Evolutionary conservation across 2,888 invertebrate species (phyloP).

Genomic region (Cantharis flavilabris): DNA sequence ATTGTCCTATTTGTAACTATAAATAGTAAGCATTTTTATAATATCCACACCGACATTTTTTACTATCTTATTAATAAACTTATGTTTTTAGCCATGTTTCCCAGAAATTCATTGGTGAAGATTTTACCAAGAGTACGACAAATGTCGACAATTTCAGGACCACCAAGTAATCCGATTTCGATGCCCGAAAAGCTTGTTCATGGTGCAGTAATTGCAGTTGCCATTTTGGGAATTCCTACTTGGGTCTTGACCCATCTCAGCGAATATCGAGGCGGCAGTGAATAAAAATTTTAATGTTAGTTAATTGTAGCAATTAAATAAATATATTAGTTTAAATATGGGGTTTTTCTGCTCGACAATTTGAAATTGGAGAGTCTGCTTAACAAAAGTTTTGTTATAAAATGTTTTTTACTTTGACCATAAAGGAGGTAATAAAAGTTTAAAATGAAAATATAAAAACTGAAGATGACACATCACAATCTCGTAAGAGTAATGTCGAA

Average conservation of each 20-base stretch:
- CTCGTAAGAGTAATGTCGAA: too few species aligned
- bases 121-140: slow-evolving; percentile 9
- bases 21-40: not conserved
- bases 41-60: not conserved
- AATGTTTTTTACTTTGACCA: too few species aligned
- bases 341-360: not conserved
- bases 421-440: too few species aligned
- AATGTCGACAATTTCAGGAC: slow-evolving; percentile 7
- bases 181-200: slow-evolving; percentile 7
- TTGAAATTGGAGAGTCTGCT: not conserved
- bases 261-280: slow-evolving; percentile 45
- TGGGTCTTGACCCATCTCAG: slow-evolving; percentile 51
- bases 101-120: slow-evolving; percentile 14
- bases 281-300: slow-evolving; percentile 20
- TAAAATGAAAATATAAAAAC: too few species aligned
- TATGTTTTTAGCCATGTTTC: slow-evolving; percentile 21
- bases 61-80: not conserved
- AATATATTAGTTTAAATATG: not conserved
- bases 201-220: slow-evolving; percentile 5
- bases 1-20: not conserved
- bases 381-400: too few species aligned
- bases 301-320: not conserved
- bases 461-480: too few species aligned
- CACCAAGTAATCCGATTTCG: slow-evolving; percentile 10
- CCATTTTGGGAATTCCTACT: slow-evolving; percentile 40